A percentile compares a stretch with the other conserved stretches of the same genome.
These are phyloP conservation scores for Punctoribates punctum DNA, from an alignment of 2,888 invertebrate species.

Conservation along the genomic window DNA sequence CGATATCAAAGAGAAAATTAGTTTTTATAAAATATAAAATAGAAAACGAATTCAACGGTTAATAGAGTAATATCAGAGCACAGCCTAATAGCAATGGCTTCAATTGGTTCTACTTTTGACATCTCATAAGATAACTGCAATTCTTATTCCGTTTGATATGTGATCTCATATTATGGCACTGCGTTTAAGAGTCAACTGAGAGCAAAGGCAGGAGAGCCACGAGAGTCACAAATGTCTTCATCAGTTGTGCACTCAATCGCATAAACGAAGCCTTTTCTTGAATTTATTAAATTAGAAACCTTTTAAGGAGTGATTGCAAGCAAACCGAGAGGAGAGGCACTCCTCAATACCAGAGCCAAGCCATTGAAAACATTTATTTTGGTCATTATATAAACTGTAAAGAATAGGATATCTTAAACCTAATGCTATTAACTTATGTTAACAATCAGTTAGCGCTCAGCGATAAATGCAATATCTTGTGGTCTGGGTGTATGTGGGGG, in stretches of 20 bases:
- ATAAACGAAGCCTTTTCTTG: neutral
- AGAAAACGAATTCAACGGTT: neutral
- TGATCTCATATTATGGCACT: neutral
- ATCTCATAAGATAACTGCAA: neutral
- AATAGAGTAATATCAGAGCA: neutral
- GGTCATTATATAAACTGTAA: neutral
- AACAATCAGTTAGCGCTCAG: neutral
- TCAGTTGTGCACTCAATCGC: conserved; percentile 21
- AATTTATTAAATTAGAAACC: conserved; percentile 30
- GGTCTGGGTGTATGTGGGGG: neutral
- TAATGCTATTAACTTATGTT: neutral
- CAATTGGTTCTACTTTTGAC: neutral
- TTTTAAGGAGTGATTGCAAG: conserved; percentile 14
- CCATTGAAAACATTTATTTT: neutral
- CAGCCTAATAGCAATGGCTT: neutral
- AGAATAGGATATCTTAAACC: neutral
- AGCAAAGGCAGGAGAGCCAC: neutral
- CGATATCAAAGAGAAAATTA: neutral
- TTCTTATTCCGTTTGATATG: neutral
- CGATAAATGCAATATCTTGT: neutral
- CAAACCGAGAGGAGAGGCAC: neutral
- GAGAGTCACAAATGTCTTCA: neutral
- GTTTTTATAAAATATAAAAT: neutral
- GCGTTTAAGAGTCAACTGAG: neutral
- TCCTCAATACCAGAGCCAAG: neutral